Evolutionary conservation across 2,113 vertebrate genomes (phyloP).

Genomic region (Ceratotherium simum): DNA sequence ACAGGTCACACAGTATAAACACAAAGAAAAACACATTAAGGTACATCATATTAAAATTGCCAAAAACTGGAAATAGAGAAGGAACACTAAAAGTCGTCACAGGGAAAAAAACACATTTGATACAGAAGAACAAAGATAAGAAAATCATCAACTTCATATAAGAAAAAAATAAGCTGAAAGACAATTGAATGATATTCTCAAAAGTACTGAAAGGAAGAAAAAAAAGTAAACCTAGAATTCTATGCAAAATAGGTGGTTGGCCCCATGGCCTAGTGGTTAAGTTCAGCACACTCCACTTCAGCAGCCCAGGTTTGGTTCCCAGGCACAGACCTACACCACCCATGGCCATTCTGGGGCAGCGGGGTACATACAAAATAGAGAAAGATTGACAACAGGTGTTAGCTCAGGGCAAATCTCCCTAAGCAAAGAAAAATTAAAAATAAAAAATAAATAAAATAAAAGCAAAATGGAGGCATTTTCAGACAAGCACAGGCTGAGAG

Average conservation of each 20-base stretch:
- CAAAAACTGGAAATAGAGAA: neutral
- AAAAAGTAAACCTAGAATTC: neutral
- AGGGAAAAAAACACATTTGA: neutral
- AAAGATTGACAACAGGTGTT: no score
- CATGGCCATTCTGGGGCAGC: no score
- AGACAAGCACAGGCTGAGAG: neutral
- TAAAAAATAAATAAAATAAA: neutral
- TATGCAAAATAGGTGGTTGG: neutral
- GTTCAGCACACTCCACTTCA: no score
- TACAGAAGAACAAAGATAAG: neutral
- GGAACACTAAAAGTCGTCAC: neutral
- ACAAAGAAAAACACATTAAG: constrained; percentile 32
- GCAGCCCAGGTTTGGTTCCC: no score
- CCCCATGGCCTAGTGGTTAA: no score
- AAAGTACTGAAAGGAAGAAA: neutral
- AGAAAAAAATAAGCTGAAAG: neutral
- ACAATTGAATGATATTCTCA: neutral
- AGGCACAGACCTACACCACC: no score
- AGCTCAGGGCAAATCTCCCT: no score
- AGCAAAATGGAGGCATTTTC: constrained; percentile 19
- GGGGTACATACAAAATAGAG: no score
- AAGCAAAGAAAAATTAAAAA: no score
- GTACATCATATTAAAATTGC: neutral
- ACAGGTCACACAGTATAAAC: neutral
- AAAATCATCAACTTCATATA: neutral